These are phyloP conservation scores for Dioctria linearis DNA, from an alignment of 2,888 invertebrate species.

Conservation along the genomic window DNA sequence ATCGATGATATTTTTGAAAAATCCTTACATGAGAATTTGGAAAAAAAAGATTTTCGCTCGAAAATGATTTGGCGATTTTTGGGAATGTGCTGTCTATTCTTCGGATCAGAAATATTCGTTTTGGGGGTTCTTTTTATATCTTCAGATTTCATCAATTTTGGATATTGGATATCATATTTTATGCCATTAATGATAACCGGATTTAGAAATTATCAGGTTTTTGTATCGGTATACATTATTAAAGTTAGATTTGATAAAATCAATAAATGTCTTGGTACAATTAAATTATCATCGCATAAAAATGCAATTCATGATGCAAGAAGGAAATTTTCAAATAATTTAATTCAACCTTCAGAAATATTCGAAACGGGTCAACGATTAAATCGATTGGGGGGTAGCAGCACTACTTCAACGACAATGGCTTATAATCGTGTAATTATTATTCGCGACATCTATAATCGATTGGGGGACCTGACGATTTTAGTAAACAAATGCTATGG, in stretches of 20 bases:
- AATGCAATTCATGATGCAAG: background rate
- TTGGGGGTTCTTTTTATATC: constrained; percentile 13
- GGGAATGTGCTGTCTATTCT: constrained; percentile 48
- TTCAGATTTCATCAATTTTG: background rate
- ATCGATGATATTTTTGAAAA: constrained; percentile 65
- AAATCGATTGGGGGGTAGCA: constrained; percentile 23
- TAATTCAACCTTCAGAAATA: constrained; percentile 16
- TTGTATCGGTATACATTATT: constrained; percentile 63
- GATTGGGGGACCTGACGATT: constrained; percentile 65
- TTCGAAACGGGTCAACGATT: constrained; percentile 34
- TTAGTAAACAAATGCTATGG: constrained; percentile 66
- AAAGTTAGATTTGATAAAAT: constrained; percentile 64
- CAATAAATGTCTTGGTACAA: constrained; percentile 61
- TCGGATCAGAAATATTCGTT: constrained; percentile 32
- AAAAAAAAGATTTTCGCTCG: constrained; percentile 56
- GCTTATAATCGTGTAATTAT: constrained; percentile 59
- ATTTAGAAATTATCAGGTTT: constrained; percentile 67
- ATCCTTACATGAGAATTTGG: constrained; percentile 63
- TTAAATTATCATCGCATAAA: constrained; percentile 58
- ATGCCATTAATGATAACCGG: constrained; percentile 65
- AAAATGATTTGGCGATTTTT: constrained; percentile 24
- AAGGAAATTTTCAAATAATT: background rate
- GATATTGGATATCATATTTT: constrained; percentile 65
- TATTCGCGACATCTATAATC: constrained; percentile 66
- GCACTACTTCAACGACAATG: background rate